A percentile compares a stretch with the other conserved stretches of the same genome.
Conservation (phyloP, 64 coral and sea anemone genomes). For the Porites lutea region DNA sequence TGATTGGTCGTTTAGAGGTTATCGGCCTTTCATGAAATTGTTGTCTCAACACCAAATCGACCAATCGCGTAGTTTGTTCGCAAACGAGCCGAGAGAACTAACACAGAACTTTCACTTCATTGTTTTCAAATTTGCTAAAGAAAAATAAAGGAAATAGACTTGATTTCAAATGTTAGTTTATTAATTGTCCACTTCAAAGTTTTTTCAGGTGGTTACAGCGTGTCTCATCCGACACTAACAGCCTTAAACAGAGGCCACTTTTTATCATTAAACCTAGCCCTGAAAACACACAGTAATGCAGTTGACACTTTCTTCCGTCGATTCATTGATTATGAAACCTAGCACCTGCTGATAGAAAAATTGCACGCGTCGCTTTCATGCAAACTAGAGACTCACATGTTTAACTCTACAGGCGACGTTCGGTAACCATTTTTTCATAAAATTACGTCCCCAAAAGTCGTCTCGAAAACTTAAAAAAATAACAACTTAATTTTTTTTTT, state of each 20-base stretch:
- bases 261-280: background rate
- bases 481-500: no score
- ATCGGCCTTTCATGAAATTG: background rate
- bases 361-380: no score
- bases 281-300: background rate
- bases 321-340: background rate
- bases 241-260: background rate
- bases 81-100: background rate
- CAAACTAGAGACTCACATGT: no score
- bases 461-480: no score
- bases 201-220: background rate
- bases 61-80: background rate
- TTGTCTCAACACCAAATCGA: background rate
- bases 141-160: background rate
- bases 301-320: slow-evolving; percentile 4
- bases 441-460: no score
- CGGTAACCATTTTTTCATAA: no score
- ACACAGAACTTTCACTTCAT: background rate
- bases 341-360: background rate
- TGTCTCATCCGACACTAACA: background rate
- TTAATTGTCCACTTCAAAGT: background rate
- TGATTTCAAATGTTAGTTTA: background rate
- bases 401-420: no score
- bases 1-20: background rate
- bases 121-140: background rate